These are phyloP conservation scores for Halictus ligatus DNA, from an alignment of 2,888 invertebrate species.

Conservation along the genomic window DNA sequence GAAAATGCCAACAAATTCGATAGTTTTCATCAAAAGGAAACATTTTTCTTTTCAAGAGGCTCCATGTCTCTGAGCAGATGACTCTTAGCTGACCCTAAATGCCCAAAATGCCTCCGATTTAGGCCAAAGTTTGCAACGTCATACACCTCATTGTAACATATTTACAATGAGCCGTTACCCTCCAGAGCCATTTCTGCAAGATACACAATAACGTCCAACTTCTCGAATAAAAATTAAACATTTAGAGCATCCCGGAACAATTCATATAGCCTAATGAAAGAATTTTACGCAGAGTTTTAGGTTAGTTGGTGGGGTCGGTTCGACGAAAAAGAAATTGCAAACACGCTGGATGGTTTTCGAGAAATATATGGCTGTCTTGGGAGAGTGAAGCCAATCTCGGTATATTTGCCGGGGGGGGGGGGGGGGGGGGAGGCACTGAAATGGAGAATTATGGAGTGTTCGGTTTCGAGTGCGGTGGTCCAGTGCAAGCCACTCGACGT, in stretches of 20 bases:
- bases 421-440: background rate
- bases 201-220: background rate
- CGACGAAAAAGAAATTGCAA: background rate
- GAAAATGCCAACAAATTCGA: background rate
- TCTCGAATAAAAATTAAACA: background rate
- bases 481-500: background rate
- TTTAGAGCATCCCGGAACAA: background rate
- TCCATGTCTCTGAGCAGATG: no score
- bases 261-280: background rate
- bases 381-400: background rate
- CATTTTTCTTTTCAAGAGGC: background rate
- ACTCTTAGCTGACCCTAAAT: no score
- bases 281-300: background rate
- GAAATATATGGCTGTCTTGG: background rate
- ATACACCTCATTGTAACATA: no score
- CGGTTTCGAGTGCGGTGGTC: constrained; percentile 23
- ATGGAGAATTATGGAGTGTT: background rate
- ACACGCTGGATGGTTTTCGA: background rate
- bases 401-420: background rate
- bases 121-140: no score
- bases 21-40: background rate
- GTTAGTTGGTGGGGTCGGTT: background rate
- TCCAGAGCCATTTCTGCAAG: background rate
- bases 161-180: background rate
- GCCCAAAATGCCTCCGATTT: no score